Conservation (phyloP, 2,888 invertebrate genomes). For the Pandemis corylana region DNA sequence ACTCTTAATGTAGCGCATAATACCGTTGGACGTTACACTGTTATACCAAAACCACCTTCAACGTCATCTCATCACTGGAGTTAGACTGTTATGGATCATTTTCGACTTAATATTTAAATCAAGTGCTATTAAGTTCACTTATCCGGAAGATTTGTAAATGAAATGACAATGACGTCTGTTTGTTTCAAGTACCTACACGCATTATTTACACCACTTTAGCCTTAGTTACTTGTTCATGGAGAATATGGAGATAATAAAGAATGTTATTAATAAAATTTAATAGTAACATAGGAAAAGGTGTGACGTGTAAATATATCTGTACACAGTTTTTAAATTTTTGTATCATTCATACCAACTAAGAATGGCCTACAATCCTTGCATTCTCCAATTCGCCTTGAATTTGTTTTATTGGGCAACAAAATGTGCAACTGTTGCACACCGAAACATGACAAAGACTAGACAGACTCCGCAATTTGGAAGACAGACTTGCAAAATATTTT, state of each 20-base stretch:
- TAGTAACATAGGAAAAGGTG: no score
- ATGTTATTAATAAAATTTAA: not conserved
- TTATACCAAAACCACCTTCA: no score
- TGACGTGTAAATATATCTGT: no score
- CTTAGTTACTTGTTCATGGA: not conserved
- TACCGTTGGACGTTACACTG: no score
- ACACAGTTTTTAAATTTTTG: not conserved
- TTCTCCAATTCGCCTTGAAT: slow-evolving; percentile 19
- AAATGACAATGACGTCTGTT: not conserved
- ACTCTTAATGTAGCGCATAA: no score
- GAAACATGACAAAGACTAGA: slow-evolving; percentile 28
- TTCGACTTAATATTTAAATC: not conserved
- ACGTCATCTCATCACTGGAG: no score
- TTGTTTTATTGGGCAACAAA: slow-evolving; percentile 28
- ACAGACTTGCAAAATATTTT: slow-evolving; percentile 18
- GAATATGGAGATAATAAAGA: not conserved
- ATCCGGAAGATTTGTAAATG: not conserved
- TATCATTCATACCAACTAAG: not conserved
- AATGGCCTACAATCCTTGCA: slow-evolving; percentile 7
- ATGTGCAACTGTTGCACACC: slow-evolving; percentile 34
- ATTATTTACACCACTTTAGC: not conserved
- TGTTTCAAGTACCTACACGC: not conserved
- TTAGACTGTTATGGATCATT: not conserved
- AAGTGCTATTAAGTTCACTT: not conserved
- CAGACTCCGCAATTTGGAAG: slow-evolving; percentile 24